Evolutionary conservation across 2,888 invertebrate species (phyloP).

Genomic region (Drosophila eohydei): DNA sequence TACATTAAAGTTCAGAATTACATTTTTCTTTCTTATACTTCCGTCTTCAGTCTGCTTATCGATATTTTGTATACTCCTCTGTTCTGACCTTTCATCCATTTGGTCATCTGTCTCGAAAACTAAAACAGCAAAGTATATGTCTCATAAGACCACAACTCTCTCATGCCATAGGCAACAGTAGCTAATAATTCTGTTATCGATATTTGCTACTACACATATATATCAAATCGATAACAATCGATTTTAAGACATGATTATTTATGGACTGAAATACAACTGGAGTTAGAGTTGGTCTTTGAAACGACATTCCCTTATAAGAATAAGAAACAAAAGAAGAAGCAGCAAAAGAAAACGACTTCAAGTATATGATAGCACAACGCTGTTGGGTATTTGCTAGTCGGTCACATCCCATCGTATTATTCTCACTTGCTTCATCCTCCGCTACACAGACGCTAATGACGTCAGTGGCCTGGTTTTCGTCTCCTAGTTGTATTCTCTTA

Average conservation of each 20-base stretch:
- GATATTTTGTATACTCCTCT: neutral
- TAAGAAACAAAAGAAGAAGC: neutral
- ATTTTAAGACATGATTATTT: too few relatives aligned
- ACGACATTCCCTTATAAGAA: neutral
- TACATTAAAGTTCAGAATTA: neutral
- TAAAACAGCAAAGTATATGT: too few relatives aligned
- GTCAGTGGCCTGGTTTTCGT: constrained; percentile 57
- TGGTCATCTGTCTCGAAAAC: too few relatives aligned
- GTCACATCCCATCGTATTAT: neutral
- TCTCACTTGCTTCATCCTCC: neutral
- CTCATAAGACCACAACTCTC: too few relatives aligned
- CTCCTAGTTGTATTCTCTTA: neutral
- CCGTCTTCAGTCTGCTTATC: neutral
- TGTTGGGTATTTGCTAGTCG: neutral
- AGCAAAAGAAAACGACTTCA: neutral
- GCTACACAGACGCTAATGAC: constrained; percentile 68
- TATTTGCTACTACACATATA: too few relatives aligned
- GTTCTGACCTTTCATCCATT: too few relatives aligned
- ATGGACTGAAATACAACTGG: too few relatives aligned
- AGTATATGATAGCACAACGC: too few relatives aligned
- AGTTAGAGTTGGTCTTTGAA: too few relatives aligned
- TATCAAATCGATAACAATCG: too few relatives aligned
- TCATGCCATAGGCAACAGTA: too few relatives aligned
- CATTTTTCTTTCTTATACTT: neutral
- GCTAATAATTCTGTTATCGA: too few relatives aligned